Evolutionary conservation across 2,113 vertebrate genomes (phyloP).

Genomic region (Macquaria australasica): DNA sequence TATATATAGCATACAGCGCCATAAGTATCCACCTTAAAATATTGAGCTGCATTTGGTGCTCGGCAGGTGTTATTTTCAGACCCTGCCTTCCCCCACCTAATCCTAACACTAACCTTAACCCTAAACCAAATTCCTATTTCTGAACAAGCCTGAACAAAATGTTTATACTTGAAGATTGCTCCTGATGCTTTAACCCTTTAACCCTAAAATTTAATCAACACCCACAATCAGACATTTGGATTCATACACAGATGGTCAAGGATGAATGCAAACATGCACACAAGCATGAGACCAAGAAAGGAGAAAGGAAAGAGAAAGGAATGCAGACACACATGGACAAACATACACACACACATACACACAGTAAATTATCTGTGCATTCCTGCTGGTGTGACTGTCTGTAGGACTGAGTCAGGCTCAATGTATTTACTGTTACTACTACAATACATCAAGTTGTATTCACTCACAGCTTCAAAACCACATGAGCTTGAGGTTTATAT

Average conservation of each 20-base stretch:
- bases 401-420: constrained; percentile 7
- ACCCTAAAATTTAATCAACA: not conserved
- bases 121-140: not conserved
- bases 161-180: not conserved
- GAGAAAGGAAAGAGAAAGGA: not conserved
- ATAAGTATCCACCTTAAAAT: not conserved
- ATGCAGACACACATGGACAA: not conserved
- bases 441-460: constrained; percentile 18
- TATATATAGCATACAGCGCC: not conserved
- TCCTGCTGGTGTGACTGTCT: constrained; percentile 3
- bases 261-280: constrained; percentile 4
- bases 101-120: not conserved
- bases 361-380: constrained; percentile 8
- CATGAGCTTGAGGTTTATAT: constrained; percentile 2
- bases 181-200: not conserved
- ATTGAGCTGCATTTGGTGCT: not conserved
- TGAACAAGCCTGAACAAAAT: not conserved
- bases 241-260: constrained; percentile 8
- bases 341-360: not conserved
- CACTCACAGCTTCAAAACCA: constrained; percentile 2
- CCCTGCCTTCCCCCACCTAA: not conserved
- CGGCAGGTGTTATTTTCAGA: constrained; percentile 3
- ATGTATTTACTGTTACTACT: constrained; percentile 28
- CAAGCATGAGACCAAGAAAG: constrained; percentile 9
- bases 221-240: not conserved